Evolutionary conservation across 1,140 invertebrate species (phyloP).

Genomic region (Drosophila grimshawi): DNA sequence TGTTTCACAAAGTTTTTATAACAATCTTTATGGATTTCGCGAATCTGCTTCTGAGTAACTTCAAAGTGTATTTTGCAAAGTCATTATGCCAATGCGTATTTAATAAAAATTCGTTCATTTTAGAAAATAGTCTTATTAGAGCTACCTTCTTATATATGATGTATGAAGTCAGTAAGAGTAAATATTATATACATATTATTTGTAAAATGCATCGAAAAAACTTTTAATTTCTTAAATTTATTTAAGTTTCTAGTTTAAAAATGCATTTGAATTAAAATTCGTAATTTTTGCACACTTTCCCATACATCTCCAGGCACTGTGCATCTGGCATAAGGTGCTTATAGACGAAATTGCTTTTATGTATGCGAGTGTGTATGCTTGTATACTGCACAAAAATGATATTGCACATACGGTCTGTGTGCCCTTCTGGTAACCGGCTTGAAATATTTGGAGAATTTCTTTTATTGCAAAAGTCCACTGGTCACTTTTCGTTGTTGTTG

Average conservation of each 20-base stretch:
- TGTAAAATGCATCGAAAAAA: too few species aligned
- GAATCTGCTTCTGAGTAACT: neutral
- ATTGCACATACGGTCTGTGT: constrained; percentile 64
- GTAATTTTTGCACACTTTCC: constrained; percentile 32
- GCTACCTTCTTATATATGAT: too few species aligned
- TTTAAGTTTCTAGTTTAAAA: too few species aligned
- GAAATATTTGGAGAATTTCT: constrained; percentile 78
- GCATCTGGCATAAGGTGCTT: constrained; percentile 70
- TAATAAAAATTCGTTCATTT: neutral
- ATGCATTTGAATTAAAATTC: neutral
- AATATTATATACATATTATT: too few species aligned
- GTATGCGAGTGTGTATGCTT: constrained; percentile 5
- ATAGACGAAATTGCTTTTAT: constrained; percentile 70
- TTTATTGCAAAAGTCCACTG: constrained; percentile 71
- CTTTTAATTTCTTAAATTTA: too few species aligned
- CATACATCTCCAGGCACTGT: constrained; percentile 16
- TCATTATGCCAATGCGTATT: neutral
- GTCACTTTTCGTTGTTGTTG: constrained; percentile 42
- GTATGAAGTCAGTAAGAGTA: too few species aligned
- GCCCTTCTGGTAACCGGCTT: constrained; percentile 56
- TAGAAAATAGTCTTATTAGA: too few species aligned
- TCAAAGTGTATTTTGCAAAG: neutral
- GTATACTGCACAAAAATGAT: constrained; percentile 31
- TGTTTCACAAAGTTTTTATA: neutral
- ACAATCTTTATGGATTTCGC: neutral